Base-by-base conservation (phyloP, 1,140 invertebrate species). In the Cydia amplana region DNA sequence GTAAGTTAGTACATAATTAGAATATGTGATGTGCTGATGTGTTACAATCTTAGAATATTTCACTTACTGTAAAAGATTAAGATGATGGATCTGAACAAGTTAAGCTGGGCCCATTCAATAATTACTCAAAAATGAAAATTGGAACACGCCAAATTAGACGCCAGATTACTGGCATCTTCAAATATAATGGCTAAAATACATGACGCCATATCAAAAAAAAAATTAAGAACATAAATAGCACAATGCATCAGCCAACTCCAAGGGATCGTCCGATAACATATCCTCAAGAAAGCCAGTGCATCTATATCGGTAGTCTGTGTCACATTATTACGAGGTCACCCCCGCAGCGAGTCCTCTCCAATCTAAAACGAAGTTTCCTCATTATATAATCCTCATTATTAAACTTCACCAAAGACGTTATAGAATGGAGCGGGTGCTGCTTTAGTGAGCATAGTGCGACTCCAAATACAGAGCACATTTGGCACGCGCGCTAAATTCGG, bases 391-490 rank as follows among this genome's bases (percentile, higher is more conserved):
- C n/a, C n/a, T n/a, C n/a, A n/a, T n/a, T n/a, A 60, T 20, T 60
- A 23, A 9, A 23, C 7, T 6, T 23, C 18, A 23, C 55, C 12
- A 23, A 12, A 60, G 55, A 12, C 55, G 1, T 60, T 60, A 20
- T 23, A 60, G 55, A 60, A 60, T 23, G 20, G 20, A 23, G 7
- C 16, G 7, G 51, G 18, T 10, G 55, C 23, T 20, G 1, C 20
- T 20, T 9, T 60, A 23, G 55, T 60, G 55, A 18, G n/a, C 51
- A 60, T 20, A 23, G 23, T 60, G 55, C 55, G 55, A 60, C 16
- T 23, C 55, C 55, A 60, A 60, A 60, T 60, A 60, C 18, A 60
- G 55, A 60, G 55, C 55, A 60, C 55, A 60, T 60, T 60, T 60
- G 55, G 55, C 55, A 60, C 55, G 55, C 16, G n/a, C 20, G 55